A percentile compares a stretch with the other conserved stretches of the same genome.
Conservation (phyloP, 2,797 vertebrate species). For the Melanotaenia trifasciata region DNA sequence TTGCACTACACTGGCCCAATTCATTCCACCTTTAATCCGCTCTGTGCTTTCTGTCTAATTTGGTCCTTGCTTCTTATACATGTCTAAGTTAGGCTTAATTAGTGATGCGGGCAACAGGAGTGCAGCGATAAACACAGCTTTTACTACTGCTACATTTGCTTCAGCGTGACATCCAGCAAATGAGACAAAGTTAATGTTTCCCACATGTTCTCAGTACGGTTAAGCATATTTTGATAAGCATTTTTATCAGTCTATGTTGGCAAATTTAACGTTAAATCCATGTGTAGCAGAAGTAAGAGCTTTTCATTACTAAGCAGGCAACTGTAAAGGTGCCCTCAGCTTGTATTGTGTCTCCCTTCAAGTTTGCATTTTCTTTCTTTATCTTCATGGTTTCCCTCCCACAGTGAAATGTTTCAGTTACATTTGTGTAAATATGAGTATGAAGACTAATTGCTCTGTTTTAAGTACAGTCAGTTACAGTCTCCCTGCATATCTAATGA, state of each 20-base stretch:
- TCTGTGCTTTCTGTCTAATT: conserved; percentile 77
- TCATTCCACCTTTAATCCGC: conserved; percentile 83
- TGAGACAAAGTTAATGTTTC: not conserved
- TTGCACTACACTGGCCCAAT: conserved; percentile 82
- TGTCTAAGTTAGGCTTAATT: conserved; percentile 61
- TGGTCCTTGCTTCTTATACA: conserved; percentile 60
- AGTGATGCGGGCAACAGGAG: conserved; percentile 41
- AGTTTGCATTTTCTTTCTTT: not conserved
- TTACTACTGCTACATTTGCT: conserved; percentile 5
- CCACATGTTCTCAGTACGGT: not conserved
- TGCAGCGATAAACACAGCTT: conserved; percentile 18
- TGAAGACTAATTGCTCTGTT: not conserved
- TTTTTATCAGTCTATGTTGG: not conserved
- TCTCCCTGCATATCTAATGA: not conserved
- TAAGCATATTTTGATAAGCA: not conserved
- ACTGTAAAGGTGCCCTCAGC: not conserved
- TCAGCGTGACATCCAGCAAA: not conserved
- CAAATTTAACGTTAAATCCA: not conserved
- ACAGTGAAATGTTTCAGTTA: not conserved
- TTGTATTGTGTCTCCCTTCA: not conserved
- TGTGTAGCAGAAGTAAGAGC: not conserved
- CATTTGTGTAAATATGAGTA: not conserved
- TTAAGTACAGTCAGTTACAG: not conserved
- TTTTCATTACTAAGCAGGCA: not conserved
- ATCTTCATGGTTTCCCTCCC: not conserved